Percentiles rank a stretch among this genome's conserved stretches.
Evolutionary conservation across 2,888 invertebrate species (phyloP).

Genomic region (Odontomyia ornata): DNA sequence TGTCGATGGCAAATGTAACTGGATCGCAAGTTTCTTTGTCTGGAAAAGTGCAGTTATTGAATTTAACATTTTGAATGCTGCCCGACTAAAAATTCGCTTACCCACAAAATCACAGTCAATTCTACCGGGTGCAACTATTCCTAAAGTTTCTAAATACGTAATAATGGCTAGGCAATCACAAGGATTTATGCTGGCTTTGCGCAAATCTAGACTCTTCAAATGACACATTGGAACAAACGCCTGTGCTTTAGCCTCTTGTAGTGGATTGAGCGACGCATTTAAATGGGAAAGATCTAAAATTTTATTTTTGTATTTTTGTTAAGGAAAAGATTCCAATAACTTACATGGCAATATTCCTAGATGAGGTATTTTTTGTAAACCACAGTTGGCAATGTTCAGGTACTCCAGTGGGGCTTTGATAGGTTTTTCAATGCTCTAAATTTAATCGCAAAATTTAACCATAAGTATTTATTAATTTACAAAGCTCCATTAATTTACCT

Average conservation of each 20-base stretch:
- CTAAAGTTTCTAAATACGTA: slow-evolving; percentile 57
- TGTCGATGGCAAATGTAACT: slow-evolving; percentile 7
- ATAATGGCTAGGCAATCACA: slow-evolving; percentile 60
- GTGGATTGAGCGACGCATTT: slow-evolving; percentile 71
- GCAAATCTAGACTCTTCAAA: slow-evolving; percentile 68
- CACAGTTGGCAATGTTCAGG: slow-evolving; percentile 71
- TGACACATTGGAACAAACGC: slow-evolving; percentile 72
- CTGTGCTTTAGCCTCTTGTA: slow-evolving; percentile 63
- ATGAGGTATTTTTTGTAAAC: slow-evolving; percentile 68
- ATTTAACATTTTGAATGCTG: neutral
- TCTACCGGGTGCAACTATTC: slow-evolving; percentile 57
- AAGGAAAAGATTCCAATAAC: slow-evolving; percentile 49
- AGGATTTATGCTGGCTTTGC: slow-evolving; percentile 56
- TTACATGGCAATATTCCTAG: slow-evolving; percentile 69
- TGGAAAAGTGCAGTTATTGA: neutral
- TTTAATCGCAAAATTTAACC: neutral
- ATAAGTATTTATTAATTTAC: neutral
- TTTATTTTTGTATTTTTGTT: neutral
- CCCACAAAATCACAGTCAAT: slow-evolving; percentile 58
- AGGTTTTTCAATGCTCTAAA: slow-evolving; percentile 63
- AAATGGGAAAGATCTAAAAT: slow-evolving; percentile 66
- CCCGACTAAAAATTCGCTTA: slow-evolving; percentile 50
- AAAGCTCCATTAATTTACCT: slow-evolving; percentile 49
- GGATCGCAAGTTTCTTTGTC: slow-evolving; percentile 19
- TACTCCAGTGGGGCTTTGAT: slow-evolving; percentile 69